Evolutionary conservation across 1,140 invertebrate genomes (phyloP).

Genomic region (Bombus difficillimus): DNA sequence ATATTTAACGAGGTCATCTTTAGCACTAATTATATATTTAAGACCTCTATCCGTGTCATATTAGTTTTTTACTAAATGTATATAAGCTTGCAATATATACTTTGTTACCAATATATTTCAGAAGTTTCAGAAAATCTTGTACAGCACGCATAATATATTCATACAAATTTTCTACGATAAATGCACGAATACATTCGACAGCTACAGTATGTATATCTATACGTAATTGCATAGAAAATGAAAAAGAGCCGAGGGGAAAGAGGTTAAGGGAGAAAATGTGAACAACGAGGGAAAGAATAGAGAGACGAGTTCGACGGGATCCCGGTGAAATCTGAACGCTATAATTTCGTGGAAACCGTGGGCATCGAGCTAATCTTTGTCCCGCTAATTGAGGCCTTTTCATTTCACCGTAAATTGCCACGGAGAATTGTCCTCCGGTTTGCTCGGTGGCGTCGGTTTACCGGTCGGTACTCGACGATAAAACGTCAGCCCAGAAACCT

Average conservation of each 20-base stretch:
- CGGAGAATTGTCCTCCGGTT: not conserved
- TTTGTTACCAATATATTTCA: too few relatives aligned
- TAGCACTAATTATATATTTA: too few relatives aligned
- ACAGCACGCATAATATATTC: too few relatives aligned
- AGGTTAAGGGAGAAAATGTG: not conserved
- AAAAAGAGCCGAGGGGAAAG: not conserved
- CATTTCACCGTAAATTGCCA: slow-evolving; percentile 47
- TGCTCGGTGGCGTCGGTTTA: slow-evolving; percentile 22
- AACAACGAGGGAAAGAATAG: not conserved
- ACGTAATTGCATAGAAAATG: not conserved
- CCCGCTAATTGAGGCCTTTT: slow-evolving; percentile 50
- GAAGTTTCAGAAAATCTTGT: too few relatives aligned
- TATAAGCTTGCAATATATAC: too few relatives aligned
- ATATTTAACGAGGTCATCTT: too few relatives aligned
- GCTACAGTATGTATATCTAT: not conserved
- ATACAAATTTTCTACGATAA: not conserved
- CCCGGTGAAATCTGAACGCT: slow-evolving; percentile 54
- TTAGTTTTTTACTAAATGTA: too few relatives aligned
- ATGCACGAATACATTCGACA: not conserved
- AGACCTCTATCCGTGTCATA: too few relatives aligned
- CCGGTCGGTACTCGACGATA: not conserved
- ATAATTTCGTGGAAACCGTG: slow-evolving; percentile 47
- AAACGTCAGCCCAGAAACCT: slow-evolving; percentile 26
- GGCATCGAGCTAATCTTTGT: slow-evolving; percentile 59
- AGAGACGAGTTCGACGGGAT: not conserved